A percentile compares a stretch with the other conserved stretches of the same genome.
Evolutionary conservation across 2,888 invertebrate genomes (phyloP).

Genomic region (Pseudococcus longispinus): DNA sequence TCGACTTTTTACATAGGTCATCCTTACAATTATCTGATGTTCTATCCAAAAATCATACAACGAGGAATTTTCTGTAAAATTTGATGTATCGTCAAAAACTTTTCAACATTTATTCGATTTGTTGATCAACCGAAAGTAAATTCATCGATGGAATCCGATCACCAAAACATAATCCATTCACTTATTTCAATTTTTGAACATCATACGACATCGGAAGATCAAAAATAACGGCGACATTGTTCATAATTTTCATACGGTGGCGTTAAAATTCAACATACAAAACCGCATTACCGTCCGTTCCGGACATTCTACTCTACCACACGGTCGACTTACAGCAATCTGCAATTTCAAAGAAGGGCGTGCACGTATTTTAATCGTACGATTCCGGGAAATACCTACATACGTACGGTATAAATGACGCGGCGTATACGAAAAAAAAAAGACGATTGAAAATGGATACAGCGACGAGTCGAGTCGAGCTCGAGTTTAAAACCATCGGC

Average conservation of each 20-base stretch:
- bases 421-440: background rate
- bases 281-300: background rate
- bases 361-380: background rate
- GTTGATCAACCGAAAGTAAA: too few relatives aligned
- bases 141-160: too few relatives aligned
- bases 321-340: background rate
- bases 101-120: too few relatives aligned
- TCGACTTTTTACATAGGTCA: too few relatives aligned
- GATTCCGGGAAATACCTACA: background rate
- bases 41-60: too few relatives aligned
- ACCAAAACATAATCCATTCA: too few relatives aligned
- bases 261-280: background rate
- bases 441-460: background rate
- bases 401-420: background rate
- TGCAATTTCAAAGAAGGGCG: background rate
- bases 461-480: background rate
- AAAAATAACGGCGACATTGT: background rate
- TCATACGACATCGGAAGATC: background rate
- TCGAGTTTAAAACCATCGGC: background rate
- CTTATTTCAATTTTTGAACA: too few relatives aligned
- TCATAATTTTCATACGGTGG: background rate
- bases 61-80: too few relatives aligned
- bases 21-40: too few relatives aligned
- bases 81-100: too few relatives aligned
- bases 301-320: background rate